Evolutionary conservation across 64 coral and sea anemone species (phyloP).

Genomic region (Actinia equina): DNA sequence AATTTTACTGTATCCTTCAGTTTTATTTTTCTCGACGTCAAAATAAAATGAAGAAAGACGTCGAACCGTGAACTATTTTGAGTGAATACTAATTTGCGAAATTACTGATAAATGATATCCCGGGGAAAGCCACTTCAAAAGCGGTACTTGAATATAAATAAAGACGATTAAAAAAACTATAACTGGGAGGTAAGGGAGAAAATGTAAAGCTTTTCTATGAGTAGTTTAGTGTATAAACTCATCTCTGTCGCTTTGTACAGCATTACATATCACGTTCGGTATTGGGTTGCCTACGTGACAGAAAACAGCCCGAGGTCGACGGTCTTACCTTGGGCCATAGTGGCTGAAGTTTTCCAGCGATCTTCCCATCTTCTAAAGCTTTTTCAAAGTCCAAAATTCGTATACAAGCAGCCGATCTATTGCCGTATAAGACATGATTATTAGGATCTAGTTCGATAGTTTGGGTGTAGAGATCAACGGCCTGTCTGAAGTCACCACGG

Average conservation of each 20-base stretch:
- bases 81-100: background rate
- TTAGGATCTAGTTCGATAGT: conserved; percentile 82
- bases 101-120: background rate
- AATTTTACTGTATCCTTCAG: background rate
- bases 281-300: conserved; percentile 10
- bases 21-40: background rate
- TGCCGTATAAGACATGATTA: conserved; percentile 97
- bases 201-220: background rate
- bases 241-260: background rate
- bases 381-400: conserved; percentile 74
- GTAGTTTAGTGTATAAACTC: background rate
- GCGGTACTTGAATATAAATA: background rate
- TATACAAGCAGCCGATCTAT: conserved; percentile 90
- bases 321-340: conserved; percentile 87
- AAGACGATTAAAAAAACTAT: background rate
- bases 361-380: conserved; percentile 81
- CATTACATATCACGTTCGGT: conserved; percentile 8
- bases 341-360: conserved; percentile 71
- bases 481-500: conserved; percentile 64
- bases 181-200: background rate
- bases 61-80: conserved; percentile 8
- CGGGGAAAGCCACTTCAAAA: background rate
- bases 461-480: conserved; percentile 85
- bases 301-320: no score
- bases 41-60: background rate